Evolutionary conservation across 64 coral and sea anemone species (phyloP), one percentile per base, ranked within the genome.

Genomic region (Actinia tenebrosa): DNA sequence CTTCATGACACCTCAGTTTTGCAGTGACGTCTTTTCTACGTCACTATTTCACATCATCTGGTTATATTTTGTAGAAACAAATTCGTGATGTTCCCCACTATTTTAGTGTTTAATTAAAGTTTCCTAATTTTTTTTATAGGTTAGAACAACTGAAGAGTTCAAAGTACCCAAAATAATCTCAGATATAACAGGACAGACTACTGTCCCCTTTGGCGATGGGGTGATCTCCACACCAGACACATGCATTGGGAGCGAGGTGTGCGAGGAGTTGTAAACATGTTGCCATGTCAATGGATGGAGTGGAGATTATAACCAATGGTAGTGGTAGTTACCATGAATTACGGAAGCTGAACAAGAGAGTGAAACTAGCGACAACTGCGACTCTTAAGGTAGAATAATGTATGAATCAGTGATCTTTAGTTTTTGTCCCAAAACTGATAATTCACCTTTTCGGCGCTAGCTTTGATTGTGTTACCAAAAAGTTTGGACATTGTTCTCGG

Each of bases 131-230:
- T 58, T 58, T 58, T 58, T 1, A 81, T 10, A 98, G 96, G 30
- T 72, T 77, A 92, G 87, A 58, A 83, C 88, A 61, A 98, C 93
- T 47, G 96, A 98, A 60, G 96, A 98, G 5, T 98, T 86, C 75
- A 84, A 88, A 15, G 72, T 98, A 15, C 96, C 96, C 26, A 83
- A 85, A 13, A 88, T 95, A 60, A 94, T 98, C 66, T 84, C 93
- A 26, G 96, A 98, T 44, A 95, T 98, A 30, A 95, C 93, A 50
- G 92, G 93, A 0, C 96, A 98, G 81, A 77, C 75, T 3, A 98
- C 93, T 56, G 96, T 95, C 16, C 96, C 93, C 26, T 98, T 98
- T 86, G 96, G 96, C 42, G 96, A 98, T 98, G 96, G 93, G 16
- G 90, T 98, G 1, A 77, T 98, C 30, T 86, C 93, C 23, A 95